phyloP scores from a whole-genome alignment of 2,888 invertebrate genomes.

The Drosophila ezoana region DNA sequence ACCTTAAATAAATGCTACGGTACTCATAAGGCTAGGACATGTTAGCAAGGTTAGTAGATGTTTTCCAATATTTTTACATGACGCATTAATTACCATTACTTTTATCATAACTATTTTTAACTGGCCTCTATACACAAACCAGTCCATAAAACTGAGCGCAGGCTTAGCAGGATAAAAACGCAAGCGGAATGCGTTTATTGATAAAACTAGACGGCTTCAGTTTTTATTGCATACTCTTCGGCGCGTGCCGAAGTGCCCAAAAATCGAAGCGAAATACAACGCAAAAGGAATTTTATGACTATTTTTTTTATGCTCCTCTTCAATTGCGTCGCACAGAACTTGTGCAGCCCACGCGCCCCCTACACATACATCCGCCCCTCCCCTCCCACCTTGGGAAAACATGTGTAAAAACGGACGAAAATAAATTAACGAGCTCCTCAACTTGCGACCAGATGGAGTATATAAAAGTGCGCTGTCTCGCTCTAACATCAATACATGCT shows the following conservation, averaged over 20 bases:
- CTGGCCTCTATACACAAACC: background rate
- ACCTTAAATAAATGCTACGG: too few relatives aligned
- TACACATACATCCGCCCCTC: too few relatives aligned
- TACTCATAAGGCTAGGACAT: too few relatives aligned
- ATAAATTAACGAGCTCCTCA: constrained; percentile 51
- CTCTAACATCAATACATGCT: constrained; percentile 11
- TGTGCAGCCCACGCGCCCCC: background rate
- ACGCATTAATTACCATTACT: constrained; percentile 18
- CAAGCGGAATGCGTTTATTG: constrained; percentile 54
- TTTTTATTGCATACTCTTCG: constrained; percentile 51
- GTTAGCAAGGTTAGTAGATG: too few relatives aligned
- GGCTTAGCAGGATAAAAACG: constrained; percentile 1
- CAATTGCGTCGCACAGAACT: constrained; percentile 20
- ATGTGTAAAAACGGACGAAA: constrained; percentile 46
- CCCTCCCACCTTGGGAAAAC: constrained; percentile 11
- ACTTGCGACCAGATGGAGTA: constrained; percentile 13
- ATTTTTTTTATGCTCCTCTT: constrained; percentile 30
- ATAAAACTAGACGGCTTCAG: constrained; percentile 32
- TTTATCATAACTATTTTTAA: constrained; percentile 10
- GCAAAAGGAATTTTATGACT: constrained; percentile 41
- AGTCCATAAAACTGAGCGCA: constrained; percentile 29
- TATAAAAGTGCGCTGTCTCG: background rate
- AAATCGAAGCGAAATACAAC: constrained; percentile 31
- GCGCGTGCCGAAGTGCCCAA: constrained; percentile 42
- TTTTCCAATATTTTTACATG: constrained; percentile 4